Evolutionary conservation across 2,113 vertebrate genomes (phyloP), one percentile per base, ranked within the genome.

Genomic region (Indri indri): DNA sequence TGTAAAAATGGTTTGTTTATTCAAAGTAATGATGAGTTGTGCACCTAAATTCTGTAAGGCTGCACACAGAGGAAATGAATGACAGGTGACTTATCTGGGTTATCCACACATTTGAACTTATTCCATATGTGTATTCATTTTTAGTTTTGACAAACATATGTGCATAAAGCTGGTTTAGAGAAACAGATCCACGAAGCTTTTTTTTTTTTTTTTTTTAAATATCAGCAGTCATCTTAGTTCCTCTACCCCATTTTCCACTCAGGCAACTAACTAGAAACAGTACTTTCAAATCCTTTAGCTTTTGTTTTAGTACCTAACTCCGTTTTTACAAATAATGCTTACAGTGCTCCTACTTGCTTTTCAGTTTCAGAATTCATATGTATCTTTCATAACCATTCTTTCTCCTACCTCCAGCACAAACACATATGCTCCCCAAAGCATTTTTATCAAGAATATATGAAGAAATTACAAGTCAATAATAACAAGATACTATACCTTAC

Each of bases 1-100:
- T 63, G 10, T 71, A 80, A 93, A 96, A 92, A 79, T 22, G 8
- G 20, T n/a, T 68, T 93, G 40, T 93, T 91, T 47, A 82, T 12
- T n/a, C 76, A 27, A 86, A 91, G 37, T 74, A 87, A 70, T 59
- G 34, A 0, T 70, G 63, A 85, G 10, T 34, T 68, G 57, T 89
- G 16, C 40, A 88, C 61, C 47, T 85, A 54, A 81, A 37, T 8
- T 25, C 8, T 10, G 27, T 6, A 59, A 79, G 34, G 68, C 4
- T n/a, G 32, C n/a, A 77, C 30, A 95, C 4, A 95, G 23, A 88
- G 85, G 34, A 73, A 68, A 0, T 85, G 14, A 63, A 63, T 61
- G 14, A 66, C 22, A 52, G 68, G 22, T 65, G 34, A 90, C 73
- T 70, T 5, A 61, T 17, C 14, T 90, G 54, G 16, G 52, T 27